Base-by-base conservation (phyloP, 2,888 invertebrate genomes). In the Ommatoiulus sabulosus region DNA sequence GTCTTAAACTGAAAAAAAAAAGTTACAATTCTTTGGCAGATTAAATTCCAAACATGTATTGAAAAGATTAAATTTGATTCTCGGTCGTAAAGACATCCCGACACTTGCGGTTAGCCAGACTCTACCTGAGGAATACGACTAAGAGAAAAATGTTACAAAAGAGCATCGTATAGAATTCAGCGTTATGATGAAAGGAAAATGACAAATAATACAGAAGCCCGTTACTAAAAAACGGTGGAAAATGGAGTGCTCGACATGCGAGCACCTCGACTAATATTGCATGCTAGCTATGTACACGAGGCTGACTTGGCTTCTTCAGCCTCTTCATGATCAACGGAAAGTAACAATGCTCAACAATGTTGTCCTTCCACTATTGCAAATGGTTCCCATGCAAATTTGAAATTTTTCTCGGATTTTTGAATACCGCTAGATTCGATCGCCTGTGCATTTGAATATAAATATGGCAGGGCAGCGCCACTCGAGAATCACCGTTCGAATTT, bases 11-110 rank as follows among this genome's bases (percentile, higher is more conserved):
- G n/a, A n/a, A n/a, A n/a, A n/a, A n/a, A n/a, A n/a, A n/a, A 72
- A 63, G 6, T 24, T 72, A 72, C 72, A 72, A 63, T 63, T 63
- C 63, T 72, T 72, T 24, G 72, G 72, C 72, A 72, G 72, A n/a
- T 10, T 10, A 72, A 35, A 24, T 63, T 72, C 72, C 72, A 72
- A 72, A 72, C 72, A 72, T 24, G 24, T 72, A 72, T 72, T 24
- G 72, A 72, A 24, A 72, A n/a, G 57, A 57, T 15, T 46, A 12
- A 57, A 57, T 57, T 57, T 10, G 24, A 10, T 72, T 72, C 72
- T 72, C 24, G 72, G 24, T 72, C 8, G 20, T n/a, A 63, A 4
- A 63, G 63, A 63, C 7, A 7, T 63, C 17, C 20, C 63, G 63
- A 20, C n/a, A 57, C 17, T 57, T 57, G 57, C 17, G 57, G 57